Evolutionary conservation across 2,888 invertebrate genomes (phyloP).

Genomic region (Campoplex capitator): DNA sequence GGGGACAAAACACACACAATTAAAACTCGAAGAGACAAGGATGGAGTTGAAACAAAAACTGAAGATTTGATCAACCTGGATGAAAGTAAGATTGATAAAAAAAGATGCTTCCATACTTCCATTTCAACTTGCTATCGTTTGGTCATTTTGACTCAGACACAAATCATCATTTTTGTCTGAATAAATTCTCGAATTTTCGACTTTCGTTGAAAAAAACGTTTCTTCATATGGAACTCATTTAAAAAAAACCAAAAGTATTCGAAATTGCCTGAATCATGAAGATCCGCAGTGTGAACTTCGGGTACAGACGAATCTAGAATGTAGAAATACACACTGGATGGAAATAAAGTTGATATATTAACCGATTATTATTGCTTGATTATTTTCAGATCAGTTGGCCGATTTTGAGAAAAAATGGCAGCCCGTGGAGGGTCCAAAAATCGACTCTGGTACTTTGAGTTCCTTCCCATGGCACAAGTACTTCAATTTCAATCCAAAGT

Average conservation of each 20-base stretch:
- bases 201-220: too few relatives aligned
- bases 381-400: conserved; percentile 74
- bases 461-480: conserved; percentile 79
- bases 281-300: background rate
- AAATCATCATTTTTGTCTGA: background rate
- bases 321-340: background rate
- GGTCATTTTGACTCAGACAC: background rate
- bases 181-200: too few relatives aligned
- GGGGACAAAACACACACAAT: conserved; percentile 80
- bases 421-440: conserved; percentile 39
- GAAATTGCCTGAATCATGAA: background rate
- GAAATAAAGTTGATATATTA: background rate
- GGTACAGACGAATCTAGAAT: background rate
- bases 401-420: conserved; percentile 75
- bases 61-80: conserved; percentile 80
- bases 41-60: conserved; percentile 79
- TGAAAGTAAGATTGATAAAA: conserved; percentile 75
- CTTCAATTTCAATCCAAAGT: conserved; percentile 80
- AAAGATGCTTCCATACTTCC: background rate
- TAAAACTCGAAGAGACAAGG: conserved; percentile 77
- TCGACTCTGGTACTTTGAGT: conserved; percentile 63
- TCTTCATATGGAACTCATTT: background rate
- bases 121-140: background rate
- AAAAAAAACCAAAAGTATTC: background rate
- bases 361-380: background rate